Evolutionary conservation across 23 tunicate species (phyloP).

Genomic region (Clavelina lepadiformis): DNA sequence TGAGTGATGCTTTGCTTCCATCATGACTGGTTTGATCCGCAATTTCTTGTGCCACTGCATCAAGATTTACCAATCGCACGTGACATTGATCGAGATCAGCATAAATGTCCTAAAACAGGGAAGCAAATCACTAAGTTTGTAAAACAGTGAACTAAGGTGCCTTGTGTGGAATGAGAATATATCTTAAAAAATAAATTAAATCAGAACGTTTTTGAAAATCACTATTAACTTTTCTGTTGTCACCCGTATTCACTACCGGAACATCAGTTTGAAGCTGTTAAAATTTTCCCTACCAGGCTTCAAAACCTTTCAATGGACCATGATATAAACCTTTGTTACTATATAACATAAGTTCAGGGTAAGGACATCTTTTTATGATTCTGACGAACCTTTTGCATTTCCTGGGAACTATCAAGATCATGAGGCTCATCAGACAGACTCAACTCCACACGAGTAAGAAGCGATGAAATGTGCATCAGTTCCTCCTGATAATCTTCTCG

Average conservation of each 20-base stretch:
- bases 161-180: too few relatives aligned
- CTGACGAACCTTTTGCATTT: slow-evolving; percentile 35
- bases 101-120: slow-evolving; percentile 16
- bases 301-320: neutral
- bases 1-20: slow-evolving; percentile 72
- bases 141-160: too few relatives aligned
- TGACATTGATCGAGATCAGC: slow-evolving; percentile 48
- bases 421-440: slow-evolving; percentile 26
- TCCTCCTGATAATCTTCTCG: slow-evolving; percentile 78
- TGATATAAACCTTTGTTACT: neutral
- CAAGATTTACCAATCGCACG: slow-evolving; percentile 64
- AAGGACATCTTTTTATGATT: too few relatives aligned
- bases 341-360: neutral
- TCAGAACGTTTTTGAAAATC: too few relatives aligned
- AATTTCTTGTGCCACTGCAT: slow-evolving; percentile 77
- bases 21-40: slow-evolving; percentile 73
- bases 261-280: neutral
- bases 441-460: slow-evolving; percentile 41
- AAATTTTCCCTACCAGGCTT: too few relatives aligned
- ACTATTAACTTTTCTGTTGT: too few relatives aligned
- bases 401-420: slow-evolving; percentile 12
- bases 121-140: neutral
- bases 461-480: slow-evolving; percentile 55
- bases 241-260: too few relatives aligned
- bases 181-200: too few relatives aligned